phyloP scores from a whole-genome alignment of 2,888 invertebrate genomes.

The Heliconius cydno region DNA sequence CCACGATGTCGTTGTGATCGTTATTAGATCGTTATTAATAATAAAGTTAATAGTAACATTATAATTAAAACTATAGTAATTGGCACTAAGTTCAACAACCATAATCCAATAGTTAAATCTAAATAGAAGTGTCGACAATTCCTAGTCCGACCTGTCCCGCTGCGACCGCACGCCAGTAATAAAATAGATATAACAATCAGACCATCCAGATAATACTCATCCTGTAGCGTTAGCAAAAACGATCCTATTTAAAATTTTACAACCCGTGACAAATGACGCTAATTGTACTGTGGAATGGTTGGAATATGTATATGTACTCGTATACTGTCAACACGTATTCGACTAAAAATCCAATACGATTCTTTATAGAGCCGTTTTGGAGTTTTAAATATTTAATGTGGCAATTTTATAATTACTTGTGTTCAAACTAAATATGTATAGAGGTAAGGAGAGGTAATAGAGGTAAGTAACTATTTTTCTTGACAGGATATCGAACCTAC shows the following conservation, averaged over 20 bases:
- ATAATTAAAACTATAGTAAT: neutral
- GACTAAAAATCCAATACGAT: neutral
- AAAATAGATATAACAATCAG: constrained; percentile 48
- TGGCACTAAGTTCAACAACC: neutral
- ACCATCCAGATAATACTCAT: constrained; percentile 44
- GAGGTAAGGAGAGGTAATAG: no score
- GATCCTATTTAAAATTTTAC: constrained; percentile 27
- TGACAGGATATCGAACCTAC: neutral
- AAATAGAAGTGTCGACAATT: constrained; percentile 47
- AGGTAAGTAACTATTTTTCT: no score
- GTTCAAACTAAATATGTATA: neutral
- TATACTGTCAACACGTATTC: neutral
- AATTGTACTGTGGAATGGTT: constrained; percentile 6
- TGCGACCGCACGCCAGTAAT: constrained; percentile 44
- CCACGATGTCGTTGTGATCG: neutral
- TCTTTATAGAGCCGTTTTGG: neutral
- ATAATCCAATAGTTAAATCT: constrained; percentile 35
- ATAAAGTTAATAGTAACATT: neutral
- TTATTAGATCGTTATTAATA: neutral
- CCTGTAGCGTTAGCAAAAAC: constrained; percentile 37
- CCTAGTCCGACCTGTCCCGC: constrained; percentile 43
- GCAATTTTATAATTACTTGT: neutral
- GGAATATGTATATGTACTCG: neutral
- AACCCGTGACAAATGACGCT: constrained; percentile 23
- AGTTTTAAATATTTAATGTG: neutral